These are phyloP conservation scores for Epizoanthus scotinus DNA, from an alignment of 92 coral and sea anemone species.

Conservation along the genomic window DNA sequence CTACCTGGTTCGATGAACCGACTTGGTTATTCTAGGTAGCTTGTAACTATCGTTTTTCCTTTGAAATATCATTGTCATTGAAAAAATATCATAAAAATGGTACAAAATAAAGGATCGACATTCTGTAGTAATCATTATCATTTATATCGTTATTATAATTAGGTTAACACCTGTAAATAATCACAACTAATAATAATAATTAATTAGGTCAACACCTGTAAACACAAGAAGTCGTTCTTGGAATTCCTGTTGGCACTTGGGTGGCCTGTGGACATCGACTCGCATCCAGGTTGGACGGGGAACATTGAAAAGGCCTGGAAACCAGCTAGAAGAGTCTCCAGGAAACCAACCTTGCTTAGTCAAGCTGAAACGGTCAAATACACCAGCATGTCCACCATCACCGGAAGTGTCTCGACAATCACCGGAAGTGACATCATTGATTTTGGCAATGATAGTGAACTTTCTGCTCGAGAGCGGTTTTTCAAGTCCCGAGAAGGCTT, in stretches of 20 bases:
- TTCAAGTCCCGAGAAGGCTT: conserved; percentile 51
- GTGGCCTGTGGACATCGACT: conserved; percentile 88
- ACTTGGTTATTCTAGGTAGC: too few relatives aligned
- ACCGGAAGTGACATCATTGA: conserved; percentile 45
- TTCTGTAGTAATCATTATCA: too few relatives aligned
- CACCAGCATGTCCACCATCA: conserved; percentile 67
- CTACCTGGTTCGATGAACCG: too few relatives aligned
- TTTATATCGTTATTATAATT: too few relatives aligned
- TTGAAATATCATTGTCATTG: too few relatives aligned
- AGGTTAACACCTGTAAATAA: too few relatives aligned
- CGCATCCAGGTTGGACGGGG: conserved; percentile 99
- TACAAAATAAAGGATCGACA: too few relatives aligned
- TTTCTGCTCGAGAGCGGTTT: conserved; percentile 52
- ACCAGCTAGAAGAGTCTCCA: conserved; percentile 40
- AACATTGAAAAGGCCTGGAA: conserved; percentile 86
- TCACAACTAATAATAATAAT: too few relatives aligned
- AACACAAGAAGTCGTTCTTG: conserved; percentile 70
- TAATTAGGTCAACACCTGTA: conserved; percentile 75
- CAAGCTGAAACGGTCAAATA: conserved; percentile 41
- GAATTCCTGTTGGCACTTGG: conserved; percentile 96
- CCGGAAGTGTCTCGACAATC: conserved; percentile 56
- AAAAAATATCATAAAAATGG: too few relatives aligned
- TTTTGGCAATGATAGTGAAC: conserved; percentile 48
- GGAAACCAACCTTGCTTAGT: conserved; percentile 23
- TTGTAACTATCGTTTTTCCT: too few relatives aligned